These are phyloP conservation scores for Ctena decussata DNA, from an alignment of 2,888 invertebrate genomes.

Conservation along the genomic window DNA sequence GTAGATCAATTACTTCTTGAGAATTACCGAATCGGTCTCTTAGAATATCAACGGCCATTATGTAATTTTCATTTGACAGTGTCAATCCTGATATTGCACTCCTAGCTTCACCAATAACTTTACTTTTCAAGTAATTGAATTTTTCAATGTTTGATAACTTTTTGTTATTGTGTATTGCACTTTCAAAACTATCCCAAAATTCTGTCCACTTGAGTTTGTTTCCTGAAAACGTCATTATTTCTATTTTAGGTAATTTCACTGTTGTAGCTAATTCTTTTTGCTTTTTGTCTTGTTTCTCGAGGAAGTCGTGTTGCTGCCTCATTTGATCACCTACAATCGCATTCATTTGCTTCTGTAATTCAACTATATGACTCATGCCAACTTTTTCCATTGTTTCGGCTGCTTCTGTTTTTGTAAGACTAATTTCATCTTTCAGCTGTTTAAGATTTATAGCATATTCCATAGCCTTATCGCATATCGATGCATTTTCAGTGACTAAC, in stretches of 20 bases:
- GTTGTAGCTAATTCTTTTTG: neutral
- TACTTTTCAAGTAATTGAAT: conserved; percentile 2
- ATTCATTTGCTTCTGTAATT: conserved; percentile 7
- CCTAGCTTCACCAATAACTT: neutral
- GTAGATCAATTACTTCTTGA: conserved; percentile 2
- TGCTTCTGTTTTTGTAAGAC: neutral
- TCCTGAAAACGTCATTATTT: neutral
- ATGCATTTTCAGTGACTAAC: neutral
- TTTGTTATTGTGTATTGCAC: neutral
- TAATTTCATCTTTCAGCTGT: neutral
- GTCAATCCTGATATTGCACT: neutral
- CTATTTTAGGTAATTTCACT: conserved; percentile 11
- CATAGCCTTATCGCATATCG: neutral
- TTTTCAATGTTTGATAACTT: conserved; percentile 1
- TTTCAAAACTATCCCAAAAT: conserved; percentile 6
- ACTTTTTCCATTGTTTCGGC: neutral
- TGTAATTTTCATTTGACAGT: conserved; percentile 11
- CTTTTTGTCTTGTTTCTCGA: neutral
- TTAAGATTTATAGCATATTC: neutral
- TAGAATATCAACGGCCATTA: neutral
- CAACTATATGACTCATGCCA: neutral
- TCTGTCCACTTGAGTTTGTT: conserved; percentile 6
- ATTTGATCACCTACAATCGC: conserved; percentile 2
- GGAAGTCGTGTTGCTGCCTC: conserved; percentile 11
- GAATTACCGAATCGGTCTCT: neutral